Evolutionary conservation across 2,888 invertebrate species (phyloP), one percentile per base, ranked within the genome.

Genomic region (Fabriciana adippe): DNA sequence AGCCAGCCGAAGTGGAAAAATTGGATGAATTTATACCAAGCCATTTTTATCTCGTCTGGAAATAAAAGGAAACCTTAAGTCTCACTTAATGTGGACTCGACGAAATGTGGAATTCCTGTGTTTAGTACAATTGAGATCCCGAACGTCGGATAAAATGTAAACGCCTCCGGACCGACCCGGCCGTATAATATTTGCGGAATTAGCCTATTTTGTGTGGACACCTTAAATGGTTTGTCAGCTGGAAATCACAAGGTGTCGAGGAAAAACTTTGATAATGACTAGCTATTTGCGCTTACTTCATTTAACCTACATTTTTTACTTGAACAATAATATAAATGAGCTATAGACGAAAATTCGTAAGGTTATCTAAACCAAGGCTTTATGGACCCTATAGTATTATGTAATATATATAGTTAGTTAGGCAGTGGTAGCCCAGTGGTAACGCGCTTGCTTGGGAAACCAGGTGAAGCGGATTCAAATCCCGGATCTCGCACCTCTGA

Each of bases 21-120:
- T 70, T 64, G 55, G 53, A 64, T 18, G 56, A 70, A 70, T 70
- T 70, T 70, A 67, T 70, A 61, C 67, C 57, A 35, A 55, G 51
- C 61, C 62, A 62, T 67, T 59, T 69, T 66, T 69, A 65, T 67
- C 61, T 65, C 26, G 57, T 55, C 62, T 51, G 54, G 56, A 67
- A 70, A 70, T 70, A 70, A 70, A 67, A 67, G 64, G 26, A 56
- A 70, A 70, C 61, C 70, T 70, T 62, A 60, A 67, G 67, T 70
- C 64, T 61, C 63, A 69, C 67, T 62, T 70, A 70, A 67, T 70
- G 70, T 55, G 70, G 61, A 66, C 48, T 70, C 53, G 61, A 48
- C 60, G 41, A 55, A 67, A 70, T 62, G 67, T 67, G 61, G 66
- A 62, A 67, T 64, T 63, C 61, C 62, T 59, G 18, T 66, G 66